Conservation (phyloP, 2,797 vertebrate genomes). For the Pogonophryne albipinna region DNA sequence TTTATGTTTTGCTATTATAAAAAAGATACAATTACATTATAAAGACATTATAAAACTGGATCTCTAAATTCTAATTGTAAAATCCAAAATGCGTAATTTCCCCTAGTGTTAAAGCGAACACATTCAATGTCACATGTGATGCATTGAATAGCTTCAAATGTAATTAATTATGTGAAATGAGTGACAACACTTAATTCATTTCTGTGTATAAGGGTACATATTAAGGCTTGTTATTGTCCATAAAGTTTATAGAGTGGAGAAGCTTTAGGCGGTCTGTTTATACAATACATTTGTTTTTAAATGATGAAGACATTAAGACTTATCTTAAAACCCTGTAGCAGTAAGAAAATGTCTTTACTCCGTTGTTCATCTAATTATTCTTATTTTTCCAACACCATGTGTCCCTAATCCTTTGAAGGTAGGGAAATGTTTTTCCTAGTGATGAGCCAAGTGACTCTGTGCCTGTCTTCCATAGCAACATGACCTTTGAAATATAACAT, state of each 20-base stretch:
- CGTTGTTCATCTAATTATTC: constrained; percentile 18
- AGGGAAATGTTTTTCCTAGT: not conserved
- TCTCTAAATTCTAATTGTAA: constrained; percentile 8
- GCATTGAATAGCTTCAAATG: constrained; percentile 4
- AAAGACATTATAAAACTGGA: not conserved
- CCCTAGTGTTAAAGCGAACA: constrained; percentile 15
- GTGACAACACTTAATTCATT: constrained; percentile 14
- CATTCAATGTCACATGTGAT: constrained; percentile 27
- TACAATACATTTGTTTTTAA: constrained; percentile 12
- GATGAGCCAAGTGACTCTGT: not conserved
- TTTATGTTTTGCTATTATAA: not conserved
- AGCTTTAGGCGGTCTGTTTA: constrained; percentile 4
- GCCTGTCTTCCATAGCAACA: no score
- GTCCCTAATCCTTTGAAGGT: constrained; percentile 1
- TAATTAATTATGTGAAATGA: constrained; percentile 23
- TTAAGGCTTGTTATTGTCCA: constrained; percentile 5
- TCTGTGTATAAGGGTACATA: not conserved
- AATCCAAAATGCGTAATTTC: not conserved
- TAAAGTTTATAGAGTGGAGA: constrained; percentile 12
- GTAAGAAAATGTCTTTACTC: not conserved
- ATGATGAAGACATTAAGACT: constrained; percentile 1
- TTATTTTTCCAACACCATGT: constrained; percentile 6
- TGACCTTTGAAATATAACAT: constrained; percentile 5
- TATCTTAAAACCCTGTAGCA: constrained; percentile 15
- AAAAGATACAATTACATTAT: not conserved